Evolutionary conservation across 2,797 vertebrate species (phyloP).

Genomic region (Selene dorsalis): DNA sequence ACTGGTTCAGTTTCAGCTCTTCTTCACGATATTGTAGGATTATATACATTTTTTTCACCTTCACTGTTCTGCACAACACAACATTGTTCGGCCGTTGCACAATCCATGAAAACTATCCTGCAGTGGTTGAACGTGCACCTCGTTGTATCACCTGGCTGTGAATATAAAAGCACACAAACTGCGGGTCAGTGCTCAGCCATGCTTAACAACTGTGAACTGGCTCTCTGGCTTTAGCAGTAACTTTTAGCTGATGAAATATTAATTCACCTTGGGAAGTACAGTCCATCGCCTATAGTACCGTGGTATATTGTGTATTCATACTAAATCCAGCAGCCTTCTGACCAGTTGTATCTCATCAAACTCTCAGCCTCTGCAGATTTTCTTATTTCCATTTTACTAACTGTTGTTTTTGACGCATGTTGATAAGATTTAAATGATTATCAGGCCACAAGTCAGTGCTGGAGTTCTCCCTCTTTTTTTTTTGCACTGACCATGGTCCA

Average conservation of each 20-base stretch:
- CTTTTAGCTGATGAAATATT: slow-evolving; percentile 77
- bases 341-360: slow-evolving; percentile 44
- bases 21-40: not conserved
- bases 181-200: slow-evolving; percentile 65
- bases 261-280: slow-evolving; percentile 63
- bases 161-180: slow-evolving; percentile 55
- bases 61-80: not conserved
- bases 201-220: slow-evolving; percentile 65
- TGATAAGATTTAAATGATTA: slow-evolving; percentile 56
- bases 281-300: slow-evolving; percentile 31
- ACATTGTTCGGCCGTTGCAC: slow-evolving; percentile 12
- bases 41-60: not conserved
- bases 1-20: not conserved
- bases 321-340: slow-evolving; percentile 20
- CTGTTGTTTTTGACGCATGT: slow-evolving; percentile 38
- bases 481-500: slow-evolving; percentile 8
- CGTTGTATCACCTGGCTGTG: slow-evolving; percentile 46
- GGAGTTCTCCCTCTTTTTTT: slow-evolving; percentile 11
- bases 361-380: slow-evolving; percentile 23
- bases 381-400: slow-evolving; percentile 18
- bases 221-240: slow-evolving; percentile 66
- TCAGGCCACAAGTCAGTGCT: slow-evolving; percentile 19
- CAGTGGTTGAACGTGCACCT: slow-evolving; percentile 31
- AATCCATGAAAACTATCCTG: slow-evolving; percentile 3
- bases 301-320: slow-evolving; percentile 49